Evolutionary conservation across 2,888 invertebrate species (phyloP).

Genomic region (Pediacus dermestoides): DNA sequence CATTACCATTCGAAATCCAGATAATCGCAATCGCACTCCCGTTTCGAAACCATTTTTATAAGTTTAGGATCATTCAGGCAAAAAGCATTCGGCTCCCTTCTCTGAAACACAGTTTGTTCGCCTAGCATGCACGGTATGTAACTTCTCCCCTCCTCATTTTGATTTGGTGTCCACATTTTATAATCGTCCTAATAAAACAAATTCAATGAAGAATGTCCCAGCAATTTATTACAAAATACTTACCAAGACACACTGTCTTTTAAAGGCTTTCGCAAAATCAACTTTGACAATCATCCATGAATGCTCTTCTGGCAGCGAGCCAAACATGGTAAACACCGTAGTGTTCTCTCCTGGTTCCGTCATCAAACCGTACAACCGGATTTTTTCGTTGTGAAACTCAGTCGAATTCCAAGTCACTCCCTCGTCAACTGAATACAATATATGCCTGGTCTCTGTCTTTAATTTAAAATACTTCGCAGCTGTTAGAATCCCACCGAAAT

Average conservation of each 20-base stretch:
- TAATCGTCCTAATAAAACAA: constrained; percentile 64
- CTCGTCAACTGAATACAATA: constrained; percentile 82
- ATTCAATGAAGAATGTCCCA: background rate
- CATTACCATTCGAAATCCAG: constrained; percentile 80
- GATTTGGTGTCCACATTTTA: constrained; percentile 82
- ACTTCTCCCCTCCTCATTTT: constrained; percentile 53
- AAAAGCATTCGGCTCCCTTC: constrained; percentile 68
- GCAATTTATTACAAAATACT: constrained; percentile 14
- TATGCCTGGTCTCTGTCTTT: constrained; percentile 71
- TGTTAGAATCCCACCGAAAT: constrained; percentile 84
- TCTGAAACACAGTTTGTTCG: constrained; percentile 69
- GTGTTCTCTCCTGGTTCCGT: constrained; percentile 94
- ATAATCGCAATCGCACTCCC: constrained; percentile 74
- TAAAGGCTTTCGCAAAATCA: constrained; percentile 55
- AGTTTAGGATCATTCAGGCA: constrained; percentile 81
- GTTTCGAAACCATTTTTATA: constrained; percentile 63
- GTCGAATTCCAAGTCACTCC: constrained; percentile 76
- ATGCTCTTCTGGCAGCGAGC: constrained; percentile 72
- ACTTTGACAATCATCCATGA: constrained; percentile 85
- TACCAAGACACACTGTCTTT: constrained; percentile 40
- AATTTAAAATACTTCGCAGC: constrained; percentile 79
- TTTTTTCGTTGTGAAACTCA: constrained; percentile 65
- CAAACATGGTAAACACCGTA: constrained; percentile 88
- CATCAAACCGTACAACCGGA: constrained; percentile 85
- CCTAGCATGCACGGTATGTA: constrained; percentile 74